Conservation (phyloP, 2,888 invertebrate genomes). For the Cheilosia vernalis region DNA sequence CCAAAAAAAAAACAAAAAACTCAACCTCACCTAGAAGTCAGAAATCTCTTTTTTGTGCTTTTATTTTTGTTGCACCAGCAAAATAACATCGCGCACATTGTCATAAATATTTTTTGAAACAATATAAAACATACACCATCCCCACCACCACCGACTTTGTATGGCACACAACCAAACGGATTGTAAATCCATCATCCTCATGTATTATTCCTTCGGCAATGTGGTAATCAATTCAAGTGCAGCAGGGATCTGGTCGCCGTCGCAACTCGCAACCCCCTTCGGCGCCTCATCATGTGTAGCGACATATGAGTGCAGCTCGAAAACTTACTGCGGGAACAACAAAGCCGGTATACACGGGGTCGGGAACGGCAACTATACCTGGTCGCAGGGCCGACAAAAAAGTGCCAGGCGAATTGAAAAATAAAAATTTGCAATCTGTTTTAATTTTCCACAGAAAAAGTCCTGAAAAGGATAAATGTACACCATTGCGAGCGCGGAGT, state of each 20-base stretch:
- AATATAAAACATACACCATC: slow-evolving; percentile 24
- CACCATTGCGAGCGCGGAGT: slow-evolving; percentile 10
- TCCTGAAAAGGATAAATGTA: slow-evolving; percentile 44
- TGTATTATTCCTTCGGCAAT: slow-evolving; percentile 61
- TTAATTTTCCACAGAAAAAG: slow-evolving; percentile 64
- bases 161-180: slow-evolving; percentile 17
- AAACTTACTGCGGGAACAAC: slow-evolving; percentile 33
- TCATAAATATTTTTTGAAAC: slow-evolving; percentile 47
- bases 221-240: slow-evolving; percentile 60
- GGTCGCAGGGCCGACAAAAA: slow-evolving; percentile 8
- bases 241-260: slow-evolving; percentile 7
- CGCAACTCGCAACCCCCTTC: not conserved
- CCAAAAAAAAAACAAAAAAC: slow-evolving; percentile 24
- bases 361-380: not conserved
- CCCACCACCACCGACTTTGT: not conserved
- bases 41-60: not conserved
- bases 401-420: slow-evolving; percentile 28
- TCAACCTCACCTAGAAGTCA: not conserved
- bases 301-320: slow-evolving; percentile 6
- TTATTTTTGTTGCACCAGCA: slow-evolving; percentile 16
- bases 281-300: slow-evolving; percentile 2
- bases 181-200: slow-evolving; percentile 66
- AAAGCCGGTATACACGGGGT: not conserved
- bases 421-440: slow-evolving; percentile 55
- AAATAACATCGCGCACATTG: slow-evolving; percentile 25